Conservation (phyloP, 2,888 invertebrate species). For the Amphipyra tragopoginis region DNA sequence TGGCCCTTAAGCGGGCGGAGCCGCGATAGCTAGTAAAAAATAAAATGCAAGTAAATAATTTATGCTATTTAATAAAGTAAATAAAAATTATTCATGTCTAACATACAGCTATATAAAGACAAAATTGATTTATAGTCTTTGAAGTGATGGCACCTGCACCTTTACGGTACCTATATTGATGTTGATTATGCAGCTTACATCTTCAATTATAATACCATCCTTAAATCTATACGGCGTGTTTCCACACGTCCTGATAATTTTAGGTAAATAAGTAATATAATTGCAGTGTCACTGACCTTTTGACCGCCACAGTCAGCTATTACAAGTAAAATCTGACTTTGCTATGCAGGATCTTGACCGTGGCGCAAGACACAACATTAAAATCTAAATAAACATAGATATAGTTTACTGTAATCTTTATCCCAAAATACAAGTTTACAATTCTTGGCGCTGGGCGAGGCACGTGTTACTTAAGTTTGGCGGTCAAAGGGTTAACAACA, state of each 20-base stretch:
- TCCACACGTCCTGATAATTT: not conserved
- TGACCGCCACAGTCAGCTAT: too few relatives aligned
- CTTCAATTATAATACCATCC: not conserved
- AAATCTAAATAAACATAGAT: too few relatives aligned
- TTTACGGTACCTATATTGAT: conserved; percentile 18
- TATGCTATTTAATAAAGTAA: conserved; percentile 55
- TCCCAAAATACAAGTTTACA: too few relatives aligned
- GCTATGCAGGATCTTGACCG: too few relatives aligned
- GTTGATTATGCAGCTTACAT: conserved; percentile 1
- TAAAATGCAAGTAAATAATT: conserved; percentile 40
- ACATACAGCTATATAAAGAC: conserved; percentile 41
- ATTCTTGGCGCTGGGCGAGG: too few relatives aligned
- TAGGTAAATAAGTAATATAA: not conserved
- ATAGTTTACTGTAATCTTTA: too few relatives aligned
- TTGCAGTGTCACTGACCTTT: not conserved
- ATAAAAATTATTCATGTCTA: conserved; percentile 49
- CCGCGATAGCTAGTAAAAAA: too few relatives aligned
- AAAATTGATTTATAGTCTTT: conserved; percentile 46
- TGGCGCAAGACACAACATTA: too few relatives aligned
- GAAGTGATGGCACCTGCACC: conserved; percentile 58
- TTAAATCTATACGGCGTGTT: too few relatives aligned
- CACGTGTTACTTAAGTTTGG: too few relatives aligned
- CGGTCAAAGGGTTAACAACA: not conserved
- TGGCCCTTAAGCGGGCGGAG: too few relatives aligned
- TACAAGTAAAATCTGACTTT: too few relatives aligned